These are phyloP conservation scores for Belonocnema kinseyi DNA, from an alignment of 1,140 invertebrate species.

Conservation along the genomic window DNA sequence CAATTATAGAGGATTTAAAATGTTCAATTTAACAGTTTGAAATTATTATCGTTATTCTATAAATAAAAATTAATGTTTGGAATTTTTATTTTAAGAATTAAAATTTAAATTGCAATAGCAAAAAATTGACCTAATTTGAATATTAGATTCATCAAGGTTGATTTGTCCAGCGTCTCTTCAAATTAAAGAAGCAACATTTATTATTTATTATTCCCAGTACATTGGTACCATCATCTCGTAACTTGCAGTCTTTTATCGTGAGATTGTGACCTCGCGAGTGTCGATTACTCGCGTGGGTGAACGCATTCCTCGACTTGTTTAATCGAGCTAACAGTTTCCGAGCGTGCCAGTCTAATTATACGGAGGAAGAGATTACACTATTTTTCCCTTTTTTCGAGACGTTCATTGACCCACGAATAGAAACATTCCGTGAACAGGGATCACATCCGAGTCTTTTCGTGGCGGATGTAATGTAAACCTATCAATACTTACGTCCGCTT, in stretches of 20 bases:
- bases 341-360: slow-evolving; percentile 26
- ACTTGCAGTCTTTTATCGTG: not conserved
- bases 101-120: no score
- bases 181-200: slow-evolving; percentile 1
- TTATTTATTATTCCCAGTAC: slow-evolving; percentile 5
- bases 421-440: slow-evolving; percentile 24
- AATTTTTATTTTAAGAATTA: no score
- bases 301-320: slow-evolving; percentile 20
- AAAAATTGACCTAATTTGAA: no score
- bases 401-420: slow-evolving; percentile 15
- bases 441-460: slow-evolving; percentile 5
- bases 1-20: no score
- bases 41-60: no score
- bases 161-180: not conserved
- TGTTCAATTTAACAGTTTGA: no score
- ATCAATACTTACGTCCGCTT: not conserved
- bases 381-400: slow-evolving; percentile 6
- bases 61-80: no score
- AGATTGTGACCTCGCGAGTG: slow-evolving; percentile 23
- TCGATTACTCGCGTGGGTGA: slow-evolving; percentile 30
- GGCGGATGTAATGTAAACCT: not conserved
- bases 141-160: no score
- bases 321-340: slow-evolving; percentile 19
- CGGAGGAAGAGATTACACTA: slow-evolving; percentile 24
- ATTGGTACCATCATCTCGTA: not conserved